phyloP scores from a whole-genome alignment of 2,888 invertebrate species.

The Macrophya alboannulata region DNA sequence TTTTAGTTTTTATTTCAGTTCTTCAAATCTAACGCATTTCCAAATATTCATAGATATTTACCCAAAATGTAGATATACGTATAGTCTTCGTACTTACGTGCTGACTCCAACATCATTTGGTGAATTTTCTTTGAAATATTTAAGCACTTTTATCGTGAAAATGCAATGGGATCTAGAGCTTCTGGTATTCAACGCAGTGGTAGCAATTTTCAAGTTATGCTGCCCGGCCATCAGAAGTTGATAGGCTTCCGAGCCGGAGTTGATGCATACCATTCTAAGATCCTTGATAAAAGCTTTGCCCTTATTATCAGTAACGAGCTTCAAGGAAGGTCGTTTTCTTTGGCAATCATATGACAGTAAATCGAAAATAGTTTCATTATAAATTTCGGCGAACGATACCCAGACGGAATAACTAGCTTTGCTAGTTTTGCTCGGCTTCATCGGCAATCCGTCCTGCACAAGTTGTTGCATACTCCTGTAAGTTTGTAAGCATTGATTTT shows the following conservation, averaged over 20 bases:
- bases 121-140: slow-evolving; percentile 78
- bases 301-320: slow-evolving; percentile 71
- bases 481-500: slow-evolving; percentile 70
- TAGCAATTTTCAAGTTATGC: slow-evolving; percentile 90
- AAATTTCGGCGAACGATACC: slow-evolving; percentile 96
- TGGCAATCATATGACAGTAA: slow-evolving; percentile 83
- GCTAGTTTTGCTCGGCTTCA: slow-evolving; percentile 65
- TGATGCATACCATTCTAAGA: slow-evolving; percentile 84
- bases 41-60: too few species aligned
- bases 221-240: slow-evolving; percentile 91
- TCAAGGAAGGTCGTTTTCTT: slow-evolving; percentile 72
- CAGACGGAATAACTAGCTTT: slow-evolving; percentile 82
- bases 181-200: slow-evolving; percentile 91
- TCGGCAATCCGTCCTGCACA: slow-evolving; percentile 72
- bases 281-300: slow-evolving; percentile 76
- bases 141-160: slow-evolving; percentile 91
- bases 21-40: too few species aligned
- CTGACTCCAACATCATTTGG: slow-evolving; percentile 74
- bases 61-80: too few species aligned
- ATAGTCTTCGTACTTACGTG: slow-evolving; percentile 73
- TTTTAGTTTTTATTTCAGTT: too few species aligned
- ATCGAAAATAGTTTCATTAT: slow-evolving; percentile 95
- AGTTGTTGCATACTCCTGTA: slow-evolving; percentile 75
- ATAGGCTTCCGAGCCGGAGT: slow-evolving; percentile 91
- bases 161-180: slow-evolving; percentile 96